phyloP scores from a whole-genome alignment of 2,113 vertebrate species.

The Calypte anna region DNA sequence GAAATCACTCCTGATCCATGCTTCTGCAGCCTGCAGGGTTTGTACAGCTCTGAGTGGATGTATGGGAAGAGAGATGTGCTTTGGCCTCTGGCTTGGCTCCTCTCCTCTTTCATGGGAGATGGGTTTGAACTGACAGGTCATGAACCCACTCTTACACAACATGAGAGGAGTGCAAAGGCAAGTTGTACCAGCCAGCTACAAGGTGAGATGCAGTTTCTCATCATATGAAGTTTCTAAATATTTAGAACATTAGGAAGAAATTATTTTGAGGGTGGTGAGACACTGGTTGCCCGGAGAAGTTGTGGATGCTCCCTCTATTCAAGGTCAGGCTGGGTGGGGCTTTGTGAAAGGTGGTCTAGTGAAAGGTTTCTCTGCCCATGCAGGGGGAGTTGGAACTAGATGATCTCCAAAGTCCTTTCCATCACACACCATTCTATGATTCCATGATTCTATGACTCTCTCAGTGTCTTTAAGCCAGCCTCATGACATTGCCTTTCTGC shows the following conservation, averaged over 20 bases:
- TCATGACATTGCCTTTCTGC: accelerated
- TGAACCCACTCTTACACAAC: neutral
- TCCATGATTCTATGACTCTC: neutral
- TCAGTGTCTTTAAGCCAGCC: neutral
- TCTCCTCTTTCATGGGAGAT: neutral
- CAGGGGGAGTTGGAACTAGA: too few species aligned
- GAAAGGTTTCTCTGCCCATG: too few species aligned
- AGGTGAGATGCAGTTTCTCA: neutral
- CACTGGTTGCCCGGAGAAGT: too few species aligned
- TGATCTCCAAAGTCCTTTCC: too few species aligned
- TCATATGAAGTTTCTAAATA: too few species aligned
- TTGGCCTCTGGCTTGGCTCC: neutral
- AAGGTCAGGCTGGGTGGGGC: too few species aligned
- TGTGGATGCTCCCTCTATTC: too few species aligned
- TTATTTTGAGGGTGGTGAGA: too few species aligned
- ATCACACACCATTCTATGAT: too few species aligned
- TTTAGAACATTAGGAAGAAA: too few species aligned
- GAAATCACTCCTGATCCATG: neutral
- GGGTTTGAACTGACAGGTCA: neutral
- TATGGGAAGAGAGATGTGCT: neutral
- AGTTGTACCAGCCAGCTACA: accelerated
- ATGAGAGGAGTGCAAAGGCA: neutral
- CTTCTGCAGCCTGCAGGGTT: neutral
- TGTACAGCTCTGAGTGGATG: accelerated
- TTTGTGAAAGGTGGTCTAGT: too few species aligned